Base-by-base conservation (phyloP, 2,113 vertebrate genomes). In the Paralichthys olivaceus region DNA sequence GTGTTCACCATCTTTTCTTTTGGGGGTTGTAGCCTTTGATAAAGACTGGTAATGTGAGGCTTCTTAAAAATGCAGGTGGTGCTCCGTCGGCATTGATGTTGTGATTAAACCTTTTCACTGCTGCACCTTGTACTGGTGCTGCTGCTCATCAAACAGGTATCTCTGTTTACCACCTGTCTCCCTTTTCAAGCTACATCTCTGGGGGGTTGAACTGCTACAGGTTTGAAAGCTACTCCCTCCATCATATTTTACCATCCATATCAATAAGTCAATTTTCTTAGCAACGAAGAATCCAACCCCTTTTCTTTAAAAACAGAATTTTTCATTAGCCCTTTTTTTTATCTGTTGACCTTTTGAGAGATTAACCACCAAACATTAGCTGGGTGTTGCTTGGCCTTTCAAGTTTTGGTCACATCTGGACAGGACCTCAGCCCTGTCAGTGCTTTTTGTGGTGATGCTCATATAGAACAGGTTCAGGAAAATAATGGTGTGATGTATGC, bases 271-370 rank as follows among this genome's bases (percentile, higher is more conserved):
- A 9, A 47, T 60, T 78, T 23, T 71, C 29, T 69, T 40, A 71
- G 77, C 61, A 71, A 89, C 83, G 61, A 88, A 43, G 66, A 81
- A 74, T 64, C 32, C 54, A 69, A 34, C 23, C 15, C 32, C 22
- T 80, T 47, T 64, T n/a, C n/a, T n/a, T n/a, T n/a, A n/a, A n/a
- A n/a, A n/a, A n/a, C 56, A 72, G 66, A 61, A 71, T 71, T 79
- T 80, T 81, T 79, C 40, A 80, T 85, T 78, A 69, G 45, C 17
- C 51, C 76, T 23, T 63, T 63, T 62, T 4, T 51, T 51, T 7
- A 72, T 58, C 62, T 71, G 55, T 37, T 87, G 83, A 88, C 89
- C 84, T 91, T 92, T 80, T 32, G 28, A 68, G 56, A 65, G 65
- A 83, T 86, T 74, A 32, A n/a, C 67, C 60, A 78, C 23, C 25